Evolutionary conservation across 2,797 vertebrate species (phyloP), one percentile per base, ranked within the genome.

Genomic region (Orestias chungarensis): DNA sequence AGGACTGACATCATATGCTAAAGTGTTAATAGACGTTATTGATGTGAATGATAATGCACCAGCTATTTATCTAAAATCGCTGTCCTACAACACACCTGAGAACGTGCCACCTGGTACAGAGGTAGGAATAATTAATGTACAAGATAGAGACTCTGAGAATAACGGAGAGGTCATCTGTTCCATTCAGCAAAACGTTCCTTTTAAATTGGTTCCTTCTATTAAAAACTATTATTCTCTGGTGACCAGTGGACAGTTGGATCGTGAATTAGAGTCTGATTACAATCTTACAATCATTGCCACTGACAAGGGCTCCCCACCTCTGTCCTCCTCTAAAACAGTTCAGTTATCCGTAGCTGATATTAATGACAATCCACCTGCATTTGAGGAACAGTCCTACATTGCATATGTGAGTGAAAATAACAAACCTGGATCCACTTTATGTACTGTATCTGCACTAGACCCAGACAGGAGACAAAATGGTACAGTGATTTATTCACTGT

Each of bases 1-100:
- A n/a, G 93, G 93, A 0, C 9, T 91, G 1, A 82, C 89, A 0
- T 86, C 91, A 0, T 88, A 91, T 4, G 82, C 86, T 0, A 88
- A 87, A 74, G 62, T 93, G 0, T 0, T 87, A 0, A 83, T 93
- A 66, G 84, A 91, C 62, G 47, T 93, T 6, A 65, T 55, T 18
- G 90, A 93, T 66, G 5, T 87, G 0, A 94, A 93, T 64, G 93
- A 94, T 18, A 93, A 94, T 0, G 55, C 83, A 0, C 95, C 95
- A 0, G 87, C 93, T 0, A 87, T 96, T 4, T 75, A 67, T 0
- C 9, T 96, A 0, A 92, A 93, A 17, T 94, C 95, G 0, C 43
- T 94, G 3, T 82, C 57, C 0, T 76, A 74, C 0, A 84, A 89
- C 10, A 84, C 96, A n/a, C 79, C 94, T 0, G 95, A 96, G 75